Base-by-base conservation (phyloP, 2,888 invertebrate species). In the Glaucopsyche alexis region DNA sequence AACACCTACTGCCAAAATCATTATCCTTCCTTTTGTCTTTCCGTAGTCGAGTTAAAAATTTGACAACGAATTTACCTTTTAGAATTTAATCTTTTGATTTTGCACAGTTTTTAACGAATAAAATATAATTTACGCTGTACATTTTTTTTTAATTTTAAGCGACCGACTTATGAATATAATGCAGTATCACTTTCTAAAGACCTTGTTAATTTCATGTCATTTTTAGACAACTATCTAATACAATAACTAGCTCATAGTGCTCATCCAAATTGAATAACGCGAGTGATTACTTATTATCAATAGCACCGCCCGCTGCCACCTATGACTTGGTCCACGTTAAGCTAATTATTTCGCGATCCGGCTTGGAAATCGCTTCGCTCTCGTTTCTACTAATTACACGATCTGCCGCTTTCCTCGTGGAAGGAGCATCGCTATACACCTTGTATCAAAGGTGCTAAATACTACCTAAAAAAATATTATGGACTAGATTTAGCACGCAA, bases 281-380 rank as follows among this genome's bases (percentile, higher is more conserved):
- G 29, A 2, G 3, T 29, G 29, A 1, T 1, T 3, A 29, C 29
- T 29, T 29, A 29, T 29, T 29, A 1, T 29, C 19, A 55, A 55
- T 55, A 42, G 42, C n/a, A n/a, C 42, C 9, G 16, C 5, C 49
- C 72, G 72, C 67, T 19, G 29, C 52, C 52, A 64, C 67, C 67
- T 19, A 45, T 55, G 42, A 52, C 72, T 72, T 72, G 60, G 49
- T 45, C 38, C 52, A 19, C 65, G 13, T 45, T 66, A 71, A 78
- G 79, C 82, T 89, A 89, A 90, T 90, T 88, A 86, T 85, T 83
- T 84, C 80, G 84, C 87, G 87, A 85, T 87, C 85, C 87, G 87
- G 83, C 86, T 89, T 89, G 87, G 87, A 90, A 90, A 88, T 89
- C 89, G 90, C 88, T 89, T 90, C 89, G 91, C 89, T 91, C 90